Percentiles rank a stretch among this genome's conserved stretches.
phyloP scores from a whole-genome alignment of 2,888 invertebrate species.

The Apantesis nais region DNA sequence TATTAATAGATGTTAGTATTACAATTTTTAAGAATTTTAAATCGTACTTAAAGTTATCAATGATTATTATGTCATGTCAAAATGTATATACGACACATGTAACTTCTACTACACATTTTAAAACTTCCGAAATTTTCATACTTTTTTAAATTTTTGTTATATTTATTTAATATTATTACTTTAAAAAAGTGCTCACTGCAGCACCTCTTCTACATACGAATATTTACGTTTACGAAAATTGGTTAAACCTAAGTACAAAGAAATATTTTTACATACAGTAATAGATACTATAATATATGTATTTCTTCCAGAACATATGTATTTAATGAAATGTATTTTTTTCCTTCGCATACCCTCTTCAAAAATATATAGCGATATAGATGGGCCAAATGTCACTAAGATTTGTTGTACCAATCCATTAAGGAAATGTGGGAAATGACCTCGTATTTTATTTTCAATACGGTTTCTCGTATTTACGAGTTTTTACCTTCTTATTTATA shows the following conservation, averaged over 20 bases:
- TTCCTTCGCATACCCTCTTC: constrained; percentile 9
- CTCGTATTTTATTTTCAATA: constrained; percentile 24
- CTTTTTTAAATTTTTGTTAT: too few species aligned
- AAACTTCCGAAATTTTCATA: too few species aligned
- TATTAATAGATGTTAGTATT: too few species aligned
- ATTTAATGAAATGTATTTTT: constrained; percentile 1
- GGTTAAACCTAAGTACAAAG: background rate
- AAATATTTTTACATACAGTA: background rate
- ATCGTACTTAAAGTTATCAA: too few species aligned
- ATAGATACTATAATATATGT: background rate
- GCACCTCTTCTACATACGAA: too few species aligned
- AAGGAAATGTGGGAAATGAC: constrained; percentile 21
- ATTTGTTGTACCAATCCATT: constrained; percentile 30
- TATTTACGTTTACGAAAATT: background rate
- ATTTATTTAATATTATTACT: too few species aligned
- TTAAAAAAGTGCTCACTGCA: too few species aligned
- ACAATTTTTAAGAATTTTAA: too few species aligned
- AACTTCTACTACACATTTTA: too few species aligned
- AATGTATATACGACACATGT: too few species aligned
- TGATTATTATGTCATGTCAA: too few species aligned
- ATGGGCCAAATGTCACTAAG: constrained; percentile 25
- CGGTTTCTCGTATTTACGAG: constrained; percentile 14
- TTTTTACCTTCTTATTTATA: constrained; percentile 13
- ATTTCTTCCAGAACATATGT: background rate
- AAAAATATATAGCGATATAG: constrained; percentile 22